phyloP scores from a whole-genome alignment of 2,113 vertebrate genomes.

The Circaetus gallicus region DNA sequence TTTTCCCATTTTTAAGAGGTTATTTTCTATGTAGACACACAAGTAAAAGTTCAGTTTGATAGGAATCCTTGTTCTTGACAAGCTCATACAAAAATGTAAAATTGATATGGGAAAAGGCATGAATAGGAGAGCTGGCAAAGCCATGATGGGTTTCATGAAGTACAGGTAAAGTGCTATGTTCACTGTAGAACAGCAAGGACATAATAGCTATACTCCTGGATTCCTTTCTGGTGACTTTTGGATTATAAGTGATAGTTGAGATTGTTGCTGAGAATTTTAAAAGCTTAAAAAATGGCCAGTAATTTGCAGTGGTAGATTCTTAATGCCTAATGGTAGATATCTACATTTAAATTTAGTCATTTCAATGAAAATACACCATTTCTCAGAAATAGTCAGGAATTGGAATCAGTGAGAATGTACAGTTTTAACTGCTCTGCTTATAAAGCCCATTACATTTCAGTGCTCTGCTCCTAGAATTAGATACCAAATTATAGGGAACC shows the following conservation, averaged over 20 bases:
- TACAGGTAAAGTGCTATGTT: background rate
- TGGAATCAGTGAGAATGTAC: background rate
- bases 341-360: background rate
- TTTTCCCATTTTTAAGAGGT: background rate
- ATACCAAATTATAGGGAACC: background rate
- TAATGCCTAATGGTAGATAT: background rate
- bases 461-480: background rate
- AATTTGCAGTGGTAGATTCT: background rate
- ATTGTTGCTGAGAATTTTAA: background rate
- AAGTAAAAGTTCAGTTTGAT: background rate
- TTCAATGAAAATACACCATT: background rate
- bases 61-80: background rate
- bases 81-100: background rate
- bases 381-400: background rate
- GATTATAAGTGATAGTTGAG: background rate
- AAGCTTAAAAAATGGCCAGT: background rate
- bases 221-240: background rate
- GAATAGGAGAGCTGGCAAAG: background rate
- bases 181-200: background rate
- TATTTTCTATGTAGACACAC: background rate
- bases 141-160: background rate
- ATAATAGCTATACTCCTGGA: background rate
- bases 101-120: background rate
- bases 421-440: background rate
- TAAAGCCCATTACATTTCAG: background rate